phyloP scores from a whole-genome alignment of 1,140 invertebrate species.

The Lucilia sericata region DNA sequence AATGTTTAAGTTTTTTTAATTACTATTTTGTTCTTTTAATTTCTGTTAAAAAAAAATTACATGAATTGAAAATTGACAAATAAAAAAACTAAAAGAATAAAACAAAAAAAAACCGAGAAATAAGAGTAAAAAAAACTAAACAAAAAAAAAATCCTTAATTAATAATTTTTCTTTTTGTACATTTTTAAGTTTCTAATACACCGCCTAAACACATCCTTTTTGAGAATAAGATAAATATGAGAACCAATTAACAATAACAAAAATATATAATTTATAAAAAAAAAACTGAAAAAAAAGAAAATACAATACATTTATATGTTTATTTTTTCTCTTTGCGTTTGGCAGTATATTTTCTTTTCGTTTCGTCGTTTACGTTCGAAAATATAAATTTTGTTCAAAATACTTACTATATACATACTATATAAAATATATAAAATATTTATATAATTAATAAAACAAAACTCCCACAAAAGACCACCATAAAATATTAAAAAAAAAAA shows the following conservation, averaged over 20 bases:
- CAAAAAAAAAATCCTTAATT: constrained; percentile 19
- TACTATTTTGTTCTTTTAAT: not conserved
- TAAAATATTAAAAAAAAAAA: not conserved
- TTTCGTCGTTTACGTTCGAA: constrained; percentile 40
- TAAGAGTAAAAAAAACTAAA: constrained; percentile 25
- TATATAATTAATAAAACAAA: constrained; percentile 25
- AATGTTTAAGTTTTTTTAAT: constrained; percentile 43
- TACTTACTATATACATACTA: not conserved
- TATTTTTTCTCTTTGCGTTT: constrained; percentile 45
- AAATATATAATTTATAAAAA: constrained; percentile 31
- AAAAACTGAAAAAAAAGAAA: constrained; percentile 32
- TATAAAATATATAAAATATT: constrained; percentile 14
- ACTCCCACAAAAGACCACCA: constrained; percentile 22
- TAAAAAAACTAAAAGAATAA: constrained; percentile 4
- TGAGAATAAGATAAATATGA: constrained; percentile 66
- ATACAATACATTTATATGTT: constrained; percentile 33
- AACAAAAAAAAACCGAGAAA: constrained; percentile 32
- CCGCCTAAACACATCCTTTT: constrained; percentile 67
- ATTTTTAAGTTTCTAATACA: constrained; percentile 47
- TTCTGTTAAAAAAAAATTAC: not conserved
- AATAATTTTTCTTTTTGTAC: constrained; percentile 36
- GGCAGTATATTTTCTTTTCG: constrained; percentile 43
- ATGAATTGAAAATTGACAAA: not conserved
- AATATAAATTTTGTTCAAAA: constrained; percentile 6
- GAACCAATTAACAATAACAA: constrained; percentile 56